phyloP scores from a whole-genome alignment of 2,888 invertebrate genomes.

The Ellobium chinense region DNA sequence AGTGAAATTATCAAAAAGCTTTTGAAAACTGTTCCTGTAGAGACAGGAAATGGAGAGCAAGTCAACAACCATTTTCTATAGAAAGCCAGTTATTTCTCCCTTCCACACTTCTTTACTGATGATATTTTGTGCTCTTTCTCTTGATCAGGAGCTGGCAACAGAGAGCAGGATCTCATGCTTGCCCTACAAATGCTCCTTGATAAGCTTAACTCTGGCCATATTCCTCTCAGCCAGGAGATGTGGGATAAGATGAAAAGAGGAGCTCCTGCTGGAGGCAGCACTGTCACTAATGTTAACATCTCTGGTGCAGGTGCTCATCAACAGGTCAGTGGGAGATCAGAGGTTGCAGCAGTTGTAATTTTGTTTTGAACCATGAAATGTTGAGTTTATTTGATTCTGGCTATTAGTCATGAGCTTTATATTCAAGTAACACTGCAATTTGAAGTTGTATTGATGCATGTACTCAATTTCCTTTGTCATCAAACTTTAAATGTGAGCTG shows the following conservation, averaged over 20 bases:
- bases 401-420: too few species aligned
- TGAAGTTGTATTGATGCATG: too few species aligned
- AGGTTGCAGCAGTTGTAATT: too few species aligned
- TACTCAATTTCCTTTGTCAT: not conserved
- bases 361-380: not conserved
- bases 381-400: too few species aligned
- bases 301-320: constrained; percentile 39
- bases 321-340: constrained; percentile 50
- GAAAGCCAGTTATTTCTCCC: too few species aligned
- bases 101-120: too few species aligned
- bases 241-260: constrained; percentile 63
- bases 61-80: too few species aligned
- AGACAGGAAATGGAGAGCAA: too few species aligned
- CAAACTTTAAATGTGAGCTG: not conserved
- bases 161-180: constrained; percentile 74
- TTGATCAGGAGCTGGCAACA: constrained; percentile 21
- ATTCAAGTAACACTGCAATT: too few species aligned
- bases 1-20: too few species aligned
- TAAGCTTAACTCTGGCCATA: constrained; percentile 71
- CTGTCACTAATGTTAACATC: constrained; percentile 45
- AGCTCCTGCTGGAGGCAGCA: constrained; percentile 48
- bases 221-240: constrained; percentile 70
- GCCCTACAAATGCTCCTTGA: constrained; percentile 72
- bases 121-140: not conserved
- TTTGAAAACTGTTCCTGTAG: too few species aligned